Conservation (phyloP, 2,113 vertebrate genomes). For the Chaetorhynchus papuensis region DNA sequence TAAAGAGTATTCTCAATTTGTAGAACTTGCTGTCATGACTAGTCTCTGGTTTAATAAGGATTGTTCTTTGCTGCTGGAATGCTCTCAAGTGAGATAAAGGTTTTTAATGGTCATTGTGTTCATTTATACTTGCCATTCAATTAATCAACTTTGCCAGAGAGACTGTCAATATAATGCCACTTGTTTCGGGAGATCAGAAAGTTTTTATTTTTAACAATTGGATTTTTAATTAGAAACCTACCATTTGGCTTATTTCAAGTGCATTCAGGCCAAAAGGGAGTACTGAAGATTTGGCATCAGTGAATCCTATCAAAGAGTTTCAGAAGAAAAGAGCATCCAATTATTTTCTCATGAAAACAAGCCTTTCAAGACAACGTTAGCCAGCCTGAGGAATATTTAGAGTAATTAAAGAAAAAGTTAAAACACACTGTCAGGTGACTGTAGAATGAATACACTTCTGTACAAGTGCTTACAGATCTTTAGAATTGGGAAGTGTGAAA, state of each 20-base stretch:
- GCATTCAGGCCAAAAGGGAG: background rate
- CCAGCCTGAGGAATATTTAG: background rate
- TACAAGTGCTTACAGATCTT: background rate
- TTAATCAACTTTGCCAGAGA: background rate
- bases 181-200: background rate
- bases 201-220: background rate
- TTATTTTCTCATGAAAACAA: conserved; percentile 10
- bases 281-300: background rate
- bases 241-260: background rate
- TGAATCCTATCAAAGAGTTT: background rate
- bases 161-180: background rate
- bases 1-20: background rate
- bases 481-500: background rate
- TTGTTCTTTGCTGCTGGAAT: background rate
- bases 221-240: background rate
- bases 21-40: background rate
- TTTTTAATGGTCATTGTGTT: background rate
- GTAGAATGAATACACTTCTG: background rate
- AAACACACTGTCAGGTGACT: background rate
- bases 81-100: background rate
- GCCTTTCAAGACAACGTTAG: background rate
- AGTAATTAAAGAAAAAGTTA: background rate
- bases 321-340: background rate
- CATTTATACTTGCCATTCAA: background rate
- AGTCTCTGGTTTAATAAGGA: background rate